phyloP scores from a whole-genome alignment of 2,113 vertebrate species.

The Pteruthius melanotis region DNA sequence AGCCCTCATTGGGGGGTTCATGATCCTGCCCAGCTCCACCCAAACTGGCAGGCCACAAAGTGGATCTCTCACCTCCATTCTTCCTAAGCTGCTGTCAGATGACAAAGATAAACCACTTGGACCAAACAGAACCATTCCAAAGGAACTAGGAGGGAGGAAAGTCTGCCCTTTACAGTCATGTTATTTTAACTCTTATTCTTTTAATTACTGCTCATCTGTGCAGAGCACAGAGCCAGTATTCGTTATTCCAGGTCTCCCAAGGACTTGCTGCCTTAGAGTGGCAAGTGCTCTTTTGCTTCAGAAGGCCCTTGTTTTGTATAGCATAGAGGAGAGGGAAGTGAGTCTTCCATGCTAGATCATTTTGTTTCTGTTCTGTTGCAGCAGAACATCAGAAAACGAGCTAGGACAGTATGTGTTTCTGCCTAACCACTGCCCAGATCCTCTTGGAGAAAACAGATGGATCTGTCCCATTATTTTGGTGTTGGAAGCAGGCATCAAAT shows the following conservation, averaged over 20 bases:
- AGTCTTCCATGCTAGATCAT: background rate
- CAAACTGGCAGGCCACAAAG: constrained; percentile 24
- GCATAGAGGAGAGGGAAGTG: background rate
- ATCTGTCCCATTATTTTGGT: background rate
- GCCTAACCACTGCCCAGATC: background rate
- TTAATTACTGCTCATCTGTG: background rate
- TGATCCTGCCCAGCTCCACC: background rate
- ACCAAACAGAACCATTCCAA: constrained; percentile 43
- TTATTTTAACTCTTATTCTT: background rate
- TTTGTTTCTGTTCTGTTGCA: background rate
- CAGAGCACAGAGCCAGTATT: background rate
- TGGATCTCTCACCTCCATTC: background rate
- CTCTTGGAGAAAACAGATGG: background rate
- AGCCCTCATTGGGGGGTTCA: background rate
- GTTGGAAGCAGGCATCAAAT: background rate
- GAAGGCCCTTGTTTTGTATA: background rate
- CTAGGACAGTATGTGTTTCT: background rate
- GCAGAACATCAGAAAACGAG: background rate
- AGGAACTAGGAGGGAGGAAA: background rate
- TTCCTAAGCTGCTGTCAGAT: constrained; percentile 16
- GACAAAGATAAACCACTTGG: constrained; percentile 28
- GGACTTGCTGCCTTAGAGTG: background rate
- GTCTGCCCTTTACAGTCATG: background rate
- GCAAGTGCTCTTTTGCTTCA: background rate
- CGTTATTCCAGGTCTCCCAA: background rate